Conservation (phyloP, 2,888 invertebrate genomes). For the Cheilosia vulpina region DNA sequence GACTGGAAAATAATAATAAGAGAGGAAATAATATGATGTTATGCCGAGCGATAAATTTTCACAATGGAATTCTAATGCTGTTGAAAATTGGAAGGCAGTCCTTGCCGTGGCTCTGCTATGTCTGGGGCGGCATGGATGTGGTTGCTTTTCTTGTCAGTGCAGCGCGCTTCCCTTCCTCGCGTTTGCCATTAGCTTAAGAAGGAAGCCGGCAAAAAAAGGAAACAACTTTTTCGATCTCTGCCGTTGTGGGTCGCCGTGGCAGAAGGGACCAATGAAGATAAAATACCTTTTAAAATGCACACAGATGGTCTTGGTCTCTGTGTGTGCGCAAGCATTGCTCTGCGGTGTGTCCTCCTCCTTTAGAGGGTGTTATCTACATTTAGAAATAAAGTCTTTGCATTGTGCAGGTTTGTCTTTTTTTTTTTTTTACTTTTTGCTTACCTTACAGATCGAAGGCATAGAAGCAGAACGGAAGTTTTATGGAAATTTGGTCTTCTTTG, state of each 20-base stretch:
- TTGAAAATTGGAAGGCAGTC: conserved; percentile 50
- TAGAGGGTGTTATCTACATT: conserved; percentile 35
- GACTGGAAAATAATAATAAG: conserved; percentile 55
- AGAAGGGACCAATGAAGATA: conserved; percentile 43
- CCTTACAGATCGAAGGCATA: conserved; percentile 47
- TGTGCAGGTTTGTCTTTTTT: not conserved
- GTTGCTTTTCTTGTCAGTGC: conserved; percentile 14
- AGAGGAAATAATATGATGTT: conserved; percentile 74
- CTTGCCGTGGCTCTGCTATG: conserved; percentile 10
- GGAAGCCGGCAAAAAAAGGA: conserved; percentile 43
- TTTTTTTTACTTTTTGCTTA: not conserved
- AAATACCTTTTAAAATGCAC: conserved; percentile 70
- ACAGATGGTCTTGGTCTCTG: conserved; percentile 46
- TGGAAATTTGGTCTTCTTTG: conserved; percentile 57
- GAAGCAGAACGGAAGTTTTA: conserved; percentile 49
- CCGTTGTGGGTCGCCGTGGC: not conserved
- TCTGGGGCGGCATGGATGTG: conserved; percentile 28
- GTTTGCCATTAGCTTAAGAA: conserved; percentile 51
- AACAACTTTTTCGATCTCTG: conserved; percentile 49
- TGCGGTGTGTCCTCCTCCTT: conserved; percentile 45
- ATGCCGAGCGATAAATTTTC: conserved; percentile 73
- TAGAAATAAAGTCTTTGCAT: conserved; percentile 24
- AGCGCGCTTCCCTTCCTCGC: conserved; percentile 11
- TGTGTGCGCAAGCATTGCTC: conserved; percentile 41
- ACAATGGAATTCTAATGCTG: conserved; percentile 69